Conservation (phyloP, 2,113 vertebrate genomes). For the Chaetura pelagica region DNA sequence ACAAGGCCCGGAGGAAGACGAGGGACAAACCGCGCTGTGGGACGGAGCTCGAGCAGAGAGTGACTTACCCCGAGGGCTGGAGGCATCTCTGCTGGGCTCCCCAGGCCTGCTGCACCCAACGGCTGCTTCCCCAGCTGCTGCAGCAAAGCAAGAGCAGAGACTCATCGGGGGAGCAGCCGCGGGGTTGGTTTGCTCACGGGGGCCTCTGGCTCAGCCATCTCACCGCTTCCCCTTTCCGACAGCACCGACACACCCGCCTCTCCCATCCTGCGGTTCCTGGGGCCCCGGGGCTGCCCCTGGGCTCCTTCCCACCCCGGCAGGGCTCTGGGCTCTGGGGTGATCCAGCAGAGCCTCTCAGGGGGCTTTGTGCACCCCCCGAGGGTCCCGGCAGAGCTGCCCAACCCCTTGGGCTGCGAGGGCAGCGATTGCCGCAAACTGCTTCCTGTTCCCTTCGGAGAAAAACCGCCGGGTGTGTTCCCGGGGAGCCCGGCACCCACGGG, state of each 20-base stretch:
- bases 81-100: background rate
- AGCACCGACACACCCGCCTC: background rate
- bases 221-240: conserved; percentile 43
- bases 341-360: accelerated
- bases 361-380: accelerated
- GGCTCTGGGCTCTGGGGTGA: accelerated
- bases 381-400: accelerated
- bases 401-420: background rate
- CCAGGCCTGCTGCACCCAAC: accelerated
- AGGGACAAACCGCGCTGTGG: accelerated
- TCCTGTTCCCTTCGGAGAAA: conserved; percentile 56
- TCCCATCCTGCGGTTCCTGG: accelerated
- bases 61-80: background rate
- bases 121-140: background rate
- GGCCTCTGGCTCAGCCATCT: background rate
- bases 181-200: background rate
- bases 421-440: background rate
- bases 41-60: background rate
- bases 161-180: background rate
- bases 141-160: background rate
- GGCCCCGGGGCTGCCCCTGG: accelerated
- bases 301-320: accelerated
- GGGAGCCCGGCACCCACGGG: background rate
- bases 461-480: background rate
- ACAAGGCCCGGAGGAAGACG: background rate